Evolutionary conservation across 2,888 invertebrate genomes (phyloP), one percentile per base, ranked within the genome.

Genomic region (Agrotis ipsilon): DNA sequence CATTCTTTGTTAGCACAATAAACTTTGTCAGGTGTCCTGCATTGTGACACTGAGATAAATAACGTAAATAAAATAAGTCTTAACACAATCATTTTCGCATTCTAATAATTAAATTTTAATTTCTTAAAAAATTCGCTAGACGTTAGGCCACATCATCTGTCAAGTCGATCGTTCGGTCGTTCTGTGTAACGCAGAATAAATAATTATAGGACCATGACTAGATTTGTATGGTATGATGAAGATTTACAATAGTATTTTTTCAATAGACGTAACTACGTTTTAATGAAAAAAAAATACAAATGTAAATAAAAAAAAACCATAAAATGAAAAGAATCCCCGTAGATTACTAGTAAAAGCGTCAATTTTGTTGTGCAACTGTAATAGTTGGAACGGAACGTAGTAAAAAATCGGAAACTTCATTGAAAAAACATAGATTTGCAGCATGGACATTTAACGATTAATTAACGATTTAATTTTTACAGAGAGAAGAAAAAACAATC

Each of bases 1-100:
- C 98, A 98, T 90, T 97, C 93, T 91, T 96, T 92, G 94, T 98
- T 97, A 84, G 96, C 97, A 96, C 98, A 98, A 89, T 96, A 94
- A 87, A 97, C 96, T 93, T 97, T 97, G 90, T 98, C 97, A 68
- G 98, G 97, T 87, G 97, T 94, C 92, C 94, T 92, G 88, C 96
- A 93, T 71, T 93, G 87, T 81, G 90, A 90, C 71, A 90, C 80
- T 79, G 92, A 88, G 76, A 94, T 86, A 84, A 92, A 90, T 89
- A 93, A 90, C 84, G 91, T 89, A 90, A 94, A 92, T 92, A 95
- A 87, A 90, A 94, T 88, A 90, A 92, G 84, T 90, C 92, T 92
- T 80, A 91, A 89, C 82, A 93, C 87, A 91, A 92, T 91, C 96
- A 96, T 96, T 90, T 94, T 96, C 84, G 93, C 96, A 96, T 96